Conservation (phyloP, 2,113 vertebrate genomes). For the Dasyprocta punctata region DNA sequence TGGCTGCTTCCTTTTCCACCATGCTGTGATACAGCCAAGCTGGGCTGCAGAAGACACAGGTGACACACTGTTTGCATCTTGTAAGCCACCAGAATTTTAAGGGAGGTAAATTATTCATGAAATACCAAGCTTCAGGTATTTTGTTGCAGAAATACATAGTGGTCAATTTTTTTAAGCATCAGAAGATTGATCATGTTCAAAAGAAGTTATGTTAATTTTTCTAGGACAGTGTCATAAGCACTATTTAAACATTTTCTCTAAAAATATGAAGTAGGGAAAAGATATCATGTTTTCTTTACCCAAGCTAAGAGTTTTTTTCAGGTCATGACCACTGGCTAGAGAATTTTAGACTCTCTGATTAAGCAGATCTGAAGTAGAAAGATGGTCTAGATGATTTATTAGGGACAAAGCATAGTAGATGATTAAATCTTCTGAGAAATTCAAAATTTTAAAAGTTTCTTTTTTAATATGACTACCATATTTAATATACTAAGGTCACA, state of each 20-base stretch:
- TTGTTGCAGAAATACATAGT: background rate
- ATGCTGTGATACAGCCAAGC: background rate
- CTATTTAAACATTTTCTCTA: background rate
- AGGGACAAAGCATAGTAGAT: background rate
- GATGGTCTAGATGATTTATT: background rate
- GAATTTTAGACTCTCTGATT: background rate
- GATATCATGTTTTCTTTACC: background rate
- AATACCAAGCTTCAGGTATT: background rate
- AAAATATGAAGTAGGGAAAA: background rate
- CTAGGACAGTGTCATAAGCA: background rate
- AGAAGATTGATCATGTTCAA: background rate
- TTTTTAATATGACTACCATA: background rate
- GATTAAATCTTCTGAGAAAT: constrained; percentile 25
- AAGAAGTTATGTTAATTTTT: background rate
- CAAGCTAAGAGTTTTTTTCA: background rate
- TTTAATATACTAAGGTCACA: constrained; percentile 45
- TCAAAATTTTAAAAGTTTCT: background rate
- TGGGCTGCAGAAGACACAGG: no score
- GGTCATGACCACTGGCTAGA: background rate
- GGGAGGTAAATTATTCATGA: background rate
- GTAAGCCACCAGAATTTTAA: background rate
- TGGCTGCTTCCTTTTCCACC: background rate
- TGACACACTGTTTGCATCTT: background rate
- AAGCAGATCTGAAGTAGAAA: background rate
- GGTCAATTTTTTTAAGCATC: background rate